Evolutionary conservation across 2,888 invertebrate genomes (phyloP).

Genomic region (Phymatocera aterrima): DNA sequence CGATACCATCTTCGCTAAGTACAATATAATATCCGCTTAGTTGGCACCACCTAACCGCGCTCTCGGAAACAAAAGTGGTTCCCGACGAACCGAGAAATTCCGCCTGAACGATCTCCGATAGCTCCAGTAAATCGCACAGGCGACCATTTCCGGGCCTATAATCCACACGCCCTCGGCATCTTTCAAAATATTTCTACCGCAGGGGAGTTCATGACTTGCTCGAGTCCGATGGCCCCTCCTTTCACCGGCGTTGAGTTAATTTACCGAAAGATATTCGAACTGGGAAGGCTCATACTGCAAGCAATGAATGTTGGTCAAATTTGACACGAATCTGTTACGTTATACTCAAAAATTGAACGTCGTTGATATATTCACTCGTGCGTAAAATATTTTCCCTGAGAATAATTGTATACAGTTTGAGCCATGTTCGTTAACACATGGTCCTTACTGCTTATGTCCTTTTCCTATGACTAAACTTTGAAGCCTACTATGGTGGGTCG

Average conservation of each 20-base stretch:
- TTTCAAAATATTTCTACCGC: neutral
- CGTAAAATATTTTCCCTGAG: no score
- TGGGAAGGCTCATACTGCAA: no score
- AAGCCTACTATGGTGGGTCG: neutral
- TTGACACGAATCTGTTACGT: no score
- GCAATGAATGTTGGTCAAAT: no score
- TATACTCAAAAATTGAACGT: no score
- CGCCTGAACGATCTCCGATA: conserved; percentile 4
- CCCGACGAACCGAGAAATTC: conserved; percentile 25
- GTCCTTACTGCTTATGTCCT: neutral
- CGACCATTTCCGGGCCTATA: conserved; percentile 3
- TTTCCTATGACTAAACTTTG: neutral
- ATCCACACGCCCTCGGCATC: neutral
- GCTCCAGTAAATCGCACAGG: conserved; percentile 18
- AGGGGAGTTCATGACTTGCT: neutral
- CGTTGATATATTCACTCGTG: no score
- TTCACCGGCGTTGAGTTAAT: no score
- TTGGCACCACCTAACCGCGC: conserved; percentile 41
- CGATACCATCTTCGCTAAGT: conserved; percentile 66
- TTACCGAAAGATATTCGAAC: no score
- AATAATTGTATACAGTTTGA: no score
- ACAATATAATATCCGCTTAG: conserved; percentile 63
- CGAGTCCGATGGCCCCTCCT: no score
- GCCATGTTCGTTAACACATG: no score
- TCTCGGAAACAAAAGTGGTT: conserved; percentile 39